Conservation (phyloP, 2,797 vertebrate genomes). For the Propithecus deckenii region DNA sequence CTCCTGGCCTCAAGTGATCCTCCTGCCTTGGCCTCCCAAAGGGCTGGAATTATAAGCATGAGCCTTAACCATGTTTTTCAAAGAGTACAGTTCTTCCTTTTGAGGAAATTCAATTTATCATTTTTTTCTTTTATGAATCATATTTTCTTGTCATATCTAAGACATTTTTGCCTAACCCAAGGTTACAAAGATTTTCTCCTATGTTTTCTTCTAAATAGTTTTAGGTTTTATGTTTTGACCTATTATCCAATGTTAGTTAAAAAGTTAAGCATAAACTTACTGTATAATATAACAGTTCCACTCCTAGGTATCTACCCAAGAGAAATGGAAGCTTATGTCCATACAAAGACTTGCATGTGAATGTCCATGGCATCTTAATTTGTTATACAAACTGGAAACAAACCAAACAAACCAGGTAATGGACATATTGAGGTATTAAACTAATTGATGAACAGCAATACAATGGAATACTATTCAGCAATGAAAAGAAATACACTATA, state of each 20-base stretch:
- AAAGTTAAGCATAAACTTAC: neutral
- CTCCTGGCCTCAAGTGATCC: neutral
- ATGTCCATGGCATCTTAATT: neutral
- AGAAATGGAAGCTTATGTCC: neutral
- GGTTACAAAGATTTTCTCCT: slow-evolving; percentile 4
- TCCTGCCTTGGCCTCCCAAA: neutral
- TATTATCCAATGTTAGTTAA: neutral
- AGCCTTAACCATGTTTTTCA: neutral
- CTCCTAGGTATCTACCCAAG: neutral
- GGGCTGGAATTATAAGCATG: neutral
- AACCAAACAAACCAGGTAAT: neutral
- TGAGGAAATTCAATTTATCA: neutral
- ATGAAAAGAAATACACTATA: neutral
- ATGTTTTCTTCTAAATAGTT: neutral
- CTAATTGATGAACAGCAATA: neutral
- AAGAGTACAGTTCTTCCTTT: slow-evolving; percentile 6
- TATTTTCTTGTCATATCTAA: neutral
- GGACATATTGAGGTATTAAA: neutral
- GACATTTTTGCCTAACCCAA: neutral
- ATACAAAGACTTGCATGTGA: neutral
- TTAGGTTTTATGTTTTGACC: neutral
- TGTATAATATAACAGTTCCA: neutral
- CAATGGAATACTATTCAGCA: neutral
- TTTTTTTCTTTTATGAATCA: neutral
- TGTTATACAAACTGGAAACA: neutral